Evolutionary conservation across 2,888 invertebrate species (phyloP), one percentile per base, ranked within the genome.

Genomic region (Rotaria socialis): DNA sequence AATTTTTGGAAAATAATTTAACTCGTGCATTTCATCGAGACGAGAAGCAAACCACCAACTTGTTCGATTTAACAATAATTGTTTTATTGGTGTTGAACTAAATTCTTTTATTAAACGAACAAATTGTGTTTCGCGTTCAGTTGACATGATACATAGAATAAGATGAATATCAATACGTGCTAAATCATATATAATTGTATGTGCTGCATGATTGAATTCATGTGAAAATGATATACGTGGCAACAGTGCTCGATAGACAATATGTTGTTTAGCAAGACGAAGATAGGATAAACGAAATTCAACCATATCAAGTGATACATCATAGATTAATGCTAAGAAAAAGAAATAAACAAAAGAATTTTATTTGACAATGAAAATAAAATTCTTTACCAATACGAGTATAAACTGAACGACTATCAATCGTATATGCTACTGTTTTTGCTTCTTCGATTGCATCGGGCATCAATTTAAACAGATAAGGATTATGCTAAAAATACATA

Each of bases 121-220:
- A 80, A 80, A 80, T 80, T 80, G 24, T n/a, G n/a, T 24, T 80
- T 80, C 41, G 47, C 80, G 80, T 47, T 80, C 80, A 6, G 80
- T 80, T n/a, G 80, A 80, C 80, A 80, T 80, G 2, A 80, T 24
- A n/a, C 80, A 80, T 47, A 80, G 24, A n/a, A 80, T 80, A n/a
- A 80, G n/a, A 80, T 80, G 47, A 80, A 35, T 47, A 47, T 80
- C 80, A 24, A 80, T 24, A n/a, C 47, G 80, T 14, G 24, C 8
- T 47, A 80, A 80, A 47, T 80, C 80, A 19, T 47, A 5, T 2
- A 80, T 47, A n/a, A 80, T 80, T 47, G 22, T 47, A 47, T 47
- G 80, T n/a, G 43, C 43, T 80, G 24, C 4, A 80, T n/a, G 47
- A n/a, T 24, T 22, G 2, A 80, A 24, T 47, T 80, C 47, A 47